Base-by-base conservation (phyloP, 1,140 invertebrate genomes). In the Bombus impatiens region DNA sequence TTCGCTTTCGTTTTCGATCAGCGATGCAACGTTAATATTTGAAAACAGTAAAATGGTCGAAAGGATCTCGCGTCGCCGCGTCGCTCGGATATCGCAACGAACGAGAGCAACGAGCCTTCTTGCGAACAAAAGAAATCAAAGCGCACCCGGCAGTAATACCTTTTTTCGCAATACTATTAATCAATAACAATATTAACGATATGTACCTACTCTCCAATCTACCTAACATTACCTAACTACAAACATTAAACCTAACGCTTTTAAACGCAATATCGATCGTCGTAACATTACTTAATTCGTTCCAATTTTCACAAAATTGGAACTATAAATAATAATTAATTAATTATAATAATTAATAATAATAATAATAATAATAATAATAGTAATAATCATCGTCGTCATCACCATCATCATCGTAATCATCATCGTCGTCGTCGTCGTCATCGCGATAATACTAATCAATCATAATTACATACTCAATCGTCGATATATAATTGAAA, bases 181-280 rank as follows among this genome's bases (percentile, higher is more conserved):
- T 87, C 83, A 91, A 92, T 89, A 93, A 92, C 87, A 92, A 92
- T 93, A 91, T 92, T 92, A 94, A 94, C 93, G 94, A 94, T 94
- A 94, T 94, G 94, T 94, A 90, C 83, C 91, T 93, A 92, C 89
- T 91, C 79, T 80, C 84, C 85, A 76, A 88, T 78, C 80, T 87
- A 90, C 81, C 89, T 91, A 91, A 83, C 65, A 74, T 53, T 88
- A 78, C 87, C 90, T 90, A 90, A 88, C 90, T 92, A 92, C 89
- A 88, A 92, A 90, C 82, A 89, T 91, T 93, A 92, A 90, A 91
- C 89, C 91, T 94, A 90, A 91, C 89, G 87, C 88, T 91, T 93
- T 85, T 92, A 93, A 94, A 93, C 90, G 89, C 90, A 92, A 93
- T 89, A 87, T 89, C 82, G 81, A 80, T 88, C 84, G 53, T 80